Percentiles rank a stretch among this genome's conserved stretches.
Conservation (phyloP, 2,113 vertebrate species). For the Passer montanus region DNA sequence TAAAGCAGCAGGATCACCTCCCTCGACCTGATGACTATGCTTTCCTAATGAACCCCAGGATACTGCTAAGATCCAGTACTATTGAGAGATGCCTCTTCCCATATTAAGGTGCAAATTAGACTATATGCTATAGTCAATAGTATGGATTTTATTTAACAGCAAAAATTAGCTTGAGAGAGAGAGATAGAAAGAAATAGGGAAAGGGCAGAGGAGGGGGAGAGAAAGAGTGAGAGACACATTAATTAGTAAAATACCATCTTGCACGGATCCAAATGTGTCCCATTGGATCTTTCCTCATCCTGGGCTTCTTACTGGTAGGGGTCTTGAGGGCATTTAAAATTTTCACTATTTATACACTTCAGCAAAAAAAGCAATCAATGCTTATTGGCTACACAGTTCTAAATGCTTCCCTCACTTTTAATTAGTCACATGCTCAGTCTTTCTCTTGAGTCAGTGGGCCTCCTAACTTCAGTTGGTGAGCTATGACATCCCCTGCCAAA, state of each 20-base stretch:
- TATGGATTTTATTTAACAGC: neutral
- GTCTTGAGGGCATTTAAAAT: neutral
- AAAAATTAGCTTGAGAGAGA: neutral
- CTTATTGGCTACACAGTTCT: neutral
- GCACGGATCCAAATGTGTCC: rapidly evolving
- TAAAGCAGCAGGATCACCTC: neutral
- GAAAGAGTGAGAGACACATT: neutral
- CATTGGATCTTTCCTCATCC: neutral
- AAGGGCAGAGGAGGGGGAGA: neutral
- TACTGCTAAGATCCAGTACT: neutral
- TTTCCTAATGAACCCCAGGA: neutral
- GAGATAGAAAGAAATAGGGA: neutral
- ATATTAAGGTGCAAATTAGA: neutral
- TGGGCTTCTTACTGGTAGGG: neutral
- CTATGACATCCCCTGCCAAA: neutral
- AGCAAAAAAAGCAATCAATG: neutral
- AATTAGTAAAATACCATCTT: neutral
- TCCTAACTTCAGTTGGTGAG: neutral
- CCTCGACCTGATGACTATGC: rapidly evolving
- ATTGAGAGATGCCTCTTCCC: neutral
- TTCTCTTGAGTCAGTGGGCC: neutral
- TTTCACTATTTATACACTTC: neutral
- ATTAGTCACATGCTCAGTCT: neutral
- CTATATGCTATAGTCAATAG: neutral
- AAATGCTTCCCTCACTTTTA: neutral